phyloP scores from a whole-genome alignment of 2,113 vertebrate species.

The Muntiacus muntjak region DNA sequence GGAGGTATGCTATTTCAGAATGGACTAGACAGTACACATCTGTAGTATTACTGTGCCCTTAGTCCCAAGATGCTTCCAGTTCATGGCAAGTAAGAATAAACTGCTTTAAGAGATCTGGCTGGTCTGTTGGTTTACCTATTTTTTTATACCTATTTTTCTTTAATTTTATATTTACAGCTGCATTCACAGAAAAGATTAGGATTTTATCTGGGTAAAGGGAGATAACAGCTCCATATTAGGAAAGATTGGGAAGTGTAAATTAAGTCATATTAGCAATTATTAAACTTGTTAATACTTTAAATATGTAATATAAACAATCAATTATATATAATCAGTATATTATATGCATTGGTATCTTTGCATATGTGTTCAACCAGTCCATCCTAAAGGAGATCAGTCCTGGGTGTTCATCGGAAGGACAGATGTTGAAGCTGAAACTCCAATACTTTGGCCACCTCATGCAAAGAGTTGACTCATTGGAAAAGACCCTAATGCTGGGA shows the following conservation, averaged over 20 bases:
- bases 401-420: neutral
- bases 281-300: neutral
- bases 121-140: neutral
- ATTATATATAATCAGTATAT: neutral
- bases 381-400: neutral
- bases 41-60: neutral
- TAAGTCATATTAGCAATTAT: neutral
- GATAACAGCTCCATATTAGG: neutral
- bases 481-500: neutral
- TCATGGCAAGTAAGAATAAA: neutral
- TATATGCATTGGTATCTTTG: neutral
- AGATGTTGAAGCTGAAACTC: neutral
- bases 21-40: neutral
- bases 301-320: neutral
- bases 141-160: neutral
- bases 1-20: neutral
- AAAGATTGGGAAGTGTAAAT: fast-evolving
- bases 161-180: neutral
- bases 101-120: neutral
- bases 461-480: neutral
- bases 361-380: neutral
- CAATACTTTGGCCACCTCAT: neutral
- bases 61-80: neutral
- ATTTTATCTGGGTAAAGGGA: neutral
- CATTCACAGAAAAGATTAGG: neutral